Conservation (phyloP, 64 coral and sea anemone species). For the Orbicella faveolata region DNA sequence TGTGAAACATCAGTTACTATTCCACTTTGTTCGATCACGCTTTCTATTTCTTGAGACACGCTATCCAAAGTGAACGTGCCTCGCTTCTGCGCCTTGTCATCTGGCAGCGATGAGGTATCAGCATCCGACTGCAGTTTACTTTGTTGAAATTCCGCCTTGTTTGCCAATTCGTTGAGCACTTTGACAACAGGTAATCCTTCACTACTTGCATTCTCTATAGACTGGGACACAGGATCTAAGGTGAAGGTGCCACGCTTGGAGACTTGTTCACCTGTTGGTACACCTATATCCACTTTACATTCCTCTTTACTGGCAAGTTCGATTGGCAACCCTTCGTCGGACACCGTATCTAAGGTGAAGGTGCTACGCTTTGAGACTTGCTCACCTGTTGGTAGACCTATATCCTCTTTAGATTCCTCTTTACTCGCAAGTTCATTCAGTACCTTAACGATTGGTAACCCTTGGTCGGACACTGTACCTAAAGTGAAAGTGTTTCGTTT, state of each 20-base stretch:
- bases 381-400: background rate
- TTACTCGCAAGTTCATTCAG: background rate
- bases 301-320: background rate
- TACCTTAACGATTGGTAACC: background rate
- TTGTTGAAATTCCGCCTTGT: background rate
- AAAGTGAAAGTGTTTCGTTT: constrained; percentile 24
- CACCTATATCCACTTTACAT: background rate
- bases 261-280: background rate
- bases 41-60: constrained; percentile 23
- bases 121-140: background rate
- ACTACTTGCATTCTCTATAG: constrained; percentile 13
- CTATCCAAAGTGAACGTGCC: constrained; percentile 33
- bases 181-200: constrained; percentile 32
- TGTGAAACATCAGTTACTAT: too few species aligned
- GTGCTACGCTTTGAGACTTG: constrained; percentile 38
- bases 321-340: background rate
- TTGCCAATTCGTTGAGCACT: constrained; percentile 45
- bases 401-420: background rate
- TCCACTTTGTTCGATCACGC: background rate
- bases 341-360: constrained; percentile 18
- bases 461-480: constrained; percentile 10
- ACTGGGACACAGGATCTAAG: constrained; percentile 51
- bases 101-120: background rate
- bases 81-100: background rate
- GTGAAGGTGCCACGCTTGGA: constrained; percentile 44